phyloP scores from a whole-genome alignment of 53 echinoderm and acorn worm species.

The Astropecten irregularis region DNA sequence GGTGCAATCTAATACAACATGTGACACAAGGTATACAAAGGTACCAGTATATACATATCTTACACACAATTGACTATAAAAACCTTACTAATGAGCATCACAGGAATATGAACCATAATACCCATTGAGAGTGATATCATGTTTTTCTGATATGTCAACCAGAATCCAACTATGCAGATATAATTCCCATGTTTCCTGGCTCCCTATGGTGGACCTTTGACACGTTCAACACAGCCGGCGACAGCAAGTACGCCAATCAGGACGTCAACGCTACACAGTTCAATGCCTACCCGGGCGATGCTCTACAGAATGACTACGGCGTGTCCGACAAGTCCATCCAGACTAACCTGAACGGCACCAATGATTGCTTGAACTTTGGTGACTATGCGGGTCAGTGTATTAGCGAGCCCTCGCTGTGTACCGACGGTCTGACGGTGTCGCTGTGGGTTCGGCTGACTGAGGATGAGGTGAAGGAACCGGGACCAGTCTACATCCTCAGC shows the following conservation, averaged over 20 bases:
- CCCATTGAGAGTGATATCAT: too few species aligned
- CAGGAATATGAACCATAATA: too few species aligned
- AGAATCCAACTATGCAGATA: constrained; percentile 63
- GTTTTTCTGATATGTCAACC: too few species aligned
- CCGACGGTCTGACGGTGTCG: constrained; percentile 64
- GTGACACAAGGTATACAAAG: too few species aligned
- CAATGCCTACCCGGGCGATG: constrained; percentile 66
- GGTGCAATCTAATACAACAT: too few species aligned
- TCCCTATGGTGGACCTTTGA: constrained; percentile 85
- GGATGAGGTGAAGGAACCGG: constrained; percentile 70
- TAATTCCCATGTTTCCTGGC: constrained; percentile 30
- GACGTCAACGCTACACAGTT: constrained; percentile 64
- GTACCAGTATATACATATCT: too few species aligned
- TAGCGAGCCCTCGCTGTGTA: constrained; percentile 72
- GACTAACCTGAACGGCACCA: constrained; percentile 65
- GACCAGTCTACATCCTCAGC: constrained; percentile 75
- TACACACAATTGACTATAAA: too few species aligned
- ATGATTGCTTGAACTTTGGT: constrained; percentile 79
- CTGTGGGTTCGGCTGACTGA: constrained; percentile 78
- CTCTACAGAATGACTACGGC: constrained; percentile 56
- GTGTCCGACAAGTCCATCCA: constrained; percentile 59
- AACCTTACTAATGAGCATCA: too few species aligned
- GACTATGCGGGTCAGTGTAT: constrained; percentile 71
- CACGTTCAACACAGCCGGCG: constrained; percentile 67
- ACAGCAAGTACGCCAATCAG: constrained; percentile 71